Base-by-base conservation (phyloP, 2,113 vertebrate genomes). In the Toxotes jaculatrix region DNA sequence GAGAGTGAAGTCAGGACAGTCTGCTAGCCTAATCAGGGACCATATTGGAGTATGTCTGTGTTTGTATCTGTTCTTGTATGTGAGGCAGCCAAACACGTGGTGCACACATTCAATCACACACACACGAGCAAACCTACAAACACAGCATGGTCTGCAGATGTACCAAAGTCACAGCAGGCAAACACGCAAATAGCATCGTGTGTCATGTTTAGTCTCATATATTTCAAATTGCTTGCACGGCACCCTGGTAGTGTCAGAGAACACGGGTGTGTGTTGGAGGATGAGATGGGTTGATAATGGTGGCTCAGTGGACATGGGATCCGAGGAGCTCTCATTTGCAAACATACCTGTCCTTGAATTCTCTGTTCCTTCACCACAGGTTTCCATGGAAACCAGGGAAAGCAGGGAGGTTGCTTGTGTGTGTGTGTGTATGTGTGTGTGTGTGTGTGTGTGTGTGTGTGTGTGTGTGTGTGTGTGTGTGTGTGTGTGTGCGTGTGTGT, bases 281-380 rank as follows among this genome's bases (percentile, higher is more conserved):
- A 67, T 55, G 73, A 88, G 59, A 80, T 49, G n/a, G 70, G 67
- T 32, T 62, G 74, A 65, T 72, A 62, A 77, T 56, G 49, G 72
- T 19, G 66, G 53, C 79, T 77, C 57, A 11, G 74, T 74, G 82
- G 84, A 89, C 81, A 79, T 47, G 77, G 68, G 79, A 88, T 86
- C 76, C 21, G 31, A 85, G 79, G 80, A 87, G 75, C 67, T 85
- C 84, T 93, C 84, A 91, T 92, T 93, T 92, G 90, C 90, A 89
- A 91, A 93, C 92, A 91, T 90, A 94, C 91, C 93, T 94, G 93
- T 93, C 93, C 94, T 94, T 95, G 93, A 91, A 87, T 89, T 80
- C 80, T 88, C 88, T 86, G 88, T 86, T 93, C 87, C 85, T 88
- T 87, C 83, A 59, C 79, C 84, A 72, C 86, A 67, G 79, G 92